Evolutionary conservation across 2,888 invertebrate genomes (phyloP).

Genomic region (Dorcus hopei): DNA sequence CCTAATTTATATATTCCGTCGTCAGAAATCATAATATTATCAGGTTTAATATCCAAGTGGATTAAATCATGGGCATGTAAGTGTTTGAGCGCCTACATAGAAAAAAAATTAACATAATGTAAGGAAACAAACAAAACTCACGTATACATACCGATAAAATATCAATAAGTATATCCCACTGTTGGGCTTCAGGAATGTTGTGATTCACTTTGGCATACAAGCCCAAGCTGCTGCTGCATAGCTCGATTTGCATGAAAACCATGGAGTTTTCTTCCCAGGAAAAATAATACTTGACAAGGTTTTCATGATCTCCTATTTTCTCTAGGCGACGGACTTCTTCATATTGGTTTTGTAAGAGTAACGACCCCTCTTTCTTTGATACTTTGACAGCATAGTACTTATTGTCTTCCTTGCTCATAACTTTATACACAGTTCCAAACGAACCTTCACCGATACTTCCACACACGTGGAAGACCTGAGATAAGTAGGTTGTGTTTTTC

Average conservation of each 20-base stretch:
- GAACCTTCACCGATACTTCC: constrained; percentile 69
- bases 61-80: constrained; percentile 65
- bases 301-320: constrained; percentile 62
- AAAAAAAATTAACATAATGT: neutral
- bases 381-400: constrained; percentile 69
- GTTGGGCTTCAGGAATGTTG: constrained; percentile 57
- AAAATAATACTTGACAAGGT: constrained; percentile 63
- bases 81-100: constrained; percentile 59
- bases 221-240: constrained; percentile 62
- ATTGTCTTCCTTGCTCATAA: constrained; percentile 62
- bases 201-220: constrained; percentile 56
- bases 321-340: constrained; percentile 69
- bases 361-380: constrained; percentile 56
- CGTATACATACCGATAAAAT: constrained; percentile 46
- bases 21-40: constrained; percentile 68
- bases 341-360: constrained; percentile 56
- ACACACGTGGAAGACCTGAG: constrained; percentile 64
- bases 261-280: constrained; percentile 73
- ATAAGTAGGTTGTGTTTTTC: constrained; percentile 55
- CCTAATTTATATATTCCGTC: constrained; percentile 67
- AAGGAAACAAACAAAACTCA: neutral
- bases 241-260: constrained; percentile 69
- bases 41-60: constrained; percentile 76
- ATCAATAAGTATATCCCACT: constrained; percentile 68
- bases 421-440: constrained; percentile 72